Percentiles rank a stretch among this genome's conserved stretches.
Evolutionary conservation across 2,888 invertebrate species (phyloP).

Genomic region (Gnatocerus cornutus): DNA sequence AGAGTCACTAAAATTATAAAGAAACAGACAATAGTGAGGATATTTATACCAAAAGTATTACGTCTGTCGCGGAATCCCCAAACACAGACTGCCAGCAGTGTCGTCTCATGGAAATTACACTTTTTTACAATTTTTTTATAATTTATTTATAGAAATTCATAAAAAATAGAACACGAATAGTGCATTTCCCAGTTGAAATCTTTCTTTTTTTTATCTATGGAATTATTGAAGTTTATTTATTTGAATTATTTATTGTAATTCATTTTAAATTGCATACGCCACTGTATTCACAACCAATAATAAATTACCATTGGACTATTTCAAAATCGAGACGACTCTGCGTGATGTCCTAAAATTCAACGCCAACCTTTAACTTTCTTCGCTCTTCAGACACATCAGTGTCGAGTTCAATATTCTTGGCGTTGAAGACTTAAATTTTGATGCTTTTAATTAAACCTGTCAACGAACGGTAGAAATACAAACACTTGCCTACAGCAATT

Average conservation of each 20-base stretch:
- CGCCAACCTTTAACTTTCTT: constrained; percentile 26
- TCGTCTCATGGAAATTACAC: too few relatives aligned
- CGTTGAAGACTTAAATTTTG: neutral
- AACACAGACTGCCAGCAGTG: constrained; percentile 10
- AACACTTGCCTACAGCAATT: neutral
- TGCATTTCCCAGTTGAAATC: too few relatives aligned
- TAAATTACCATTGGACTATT: constrained; percentile 22
- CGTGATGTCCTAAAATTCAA: constrained; percentile 28
- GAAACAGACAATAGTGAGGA: constrained; percentile 20
- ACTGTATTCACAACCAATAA: neutral
- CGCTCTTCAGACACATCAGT: constrained; percentile 14
- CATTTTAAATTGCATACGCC: constrained; percentile 3
- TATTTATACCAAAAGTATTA: constrained; percentile 38
- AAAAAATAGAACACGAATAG: neutral
- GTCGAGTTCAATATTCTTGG: constrained; percentile 19
- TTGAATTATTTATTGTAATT: neutral
- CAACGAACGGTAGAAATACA: constrained; percentile 4
- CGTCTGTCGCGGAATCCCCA: constrained; percentile 22
- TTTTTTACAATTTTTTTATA: neutral
- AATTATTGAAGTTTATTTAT: too few relatives aligned
- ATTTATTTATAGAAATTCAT: too few relatives aligned
- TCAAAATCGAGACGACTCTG: constrained; percentile 22
- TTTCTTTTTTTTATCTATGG: too few relatives aligned
- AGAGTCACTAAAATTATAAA: constrained; percentile 11
- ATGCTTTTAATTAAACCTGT: constrained; percentile 1